Base-by-base conservation (phyloP, 2,113 vertebrate species). In the Rhizomys pruinosus region DNA sequence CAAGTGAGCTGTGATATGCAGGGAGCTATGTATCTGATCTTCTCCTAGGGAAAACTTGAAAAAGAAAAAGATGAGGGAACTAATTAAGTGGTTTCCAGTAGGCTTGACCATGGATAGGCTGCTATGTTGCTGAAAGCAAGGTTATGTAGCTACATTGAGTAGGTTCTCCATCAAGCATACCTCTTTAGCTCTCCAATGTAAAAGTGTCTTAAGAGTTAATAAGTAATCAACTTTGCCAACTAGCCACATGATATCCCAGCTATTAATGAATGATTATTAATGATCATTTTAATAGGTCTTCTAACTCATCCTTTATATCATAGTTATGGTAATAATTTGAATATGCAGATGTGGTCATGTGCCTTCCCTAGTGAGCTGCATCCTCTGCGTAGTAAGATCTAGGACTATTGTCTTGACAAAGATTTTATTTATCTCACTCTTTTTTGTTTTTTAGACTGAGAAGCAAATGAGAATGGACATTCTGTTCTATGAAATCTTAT, bases 11-110 rank as follows among this genome's bases (percentile, higher is more conserved):
- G 57, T 84, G 81, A 66, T 77, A 34, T 64, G 37, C 16, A 84
- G 66, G 79, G 42, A 77, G 52, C 64, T 87, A 20, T 29, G 37
- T 1, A 68, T 89, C 84, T 89, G 74, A 88, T 68, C 63, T 86
- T 44, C 93, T 69, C 84, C 79, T 37, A 63, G 0, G 63, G 71
- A 5, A 57, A 94, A 89, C 66, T 61, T 74, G 34, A 93, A 91
- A 93, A 82, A 80, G 25, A 61, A 82, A 64, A 47, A 73, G n/a
- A 84, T 72, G 52, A n/a, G 34, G 64, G 8, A 87, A 66, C 25
- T 66, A 77, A 57, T 78, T 89, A 87, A 22, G 69, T 3, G 10
- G 22, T 37, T 76, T 96, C 37, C 39, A 63, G 22, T 15, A 57
- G 72, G 73, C 5, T 63, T 74, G 74, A 42, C 61, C 17, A 32